Evolutionary conservation across 2,797 vertebrate genomes (phyloP), one percentile per base, ranked within the genome.

Genomic region (Chelonia mydas): DNA sequence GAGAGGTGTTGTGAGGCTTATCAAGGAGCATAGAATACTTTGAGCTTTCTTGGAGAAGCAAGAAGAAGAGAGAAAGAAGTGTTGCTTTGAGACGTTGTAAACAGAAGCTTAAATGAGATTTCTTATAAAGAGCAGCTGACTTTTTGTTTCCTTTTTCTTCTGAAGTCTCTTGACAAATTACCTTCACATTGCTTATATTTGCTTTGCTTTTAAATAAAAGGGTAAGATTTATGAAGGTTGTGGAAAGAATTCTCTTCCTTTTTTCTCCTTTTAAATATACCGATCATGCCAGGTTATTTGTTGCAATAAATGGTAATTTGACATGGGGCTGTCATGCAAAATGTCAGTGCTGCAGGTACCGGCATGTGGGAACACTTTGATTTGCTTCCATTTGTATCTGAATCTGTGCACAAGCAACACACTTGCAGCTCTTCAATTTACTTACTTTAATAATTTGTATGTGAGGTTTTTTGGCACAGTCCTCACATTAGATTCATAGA

Each of bases 31-130:
- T 74, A 47, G 37, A 31, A 81, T 83, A 84, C 31, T 93, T 83
- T 54, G 45, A 93, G 80, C 41, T 41, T 41, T 68, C 81, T 77
- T 4, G 6, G 83, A 89, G 31, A 82, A 92, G 61, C 81, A 94
- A 87, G 3, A 13, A 55, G 13, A 77, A 86, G 49, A 78, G 83
- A 77, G 59, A 12, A 68, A 68, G 80, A 68, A 72, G 23, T 51
- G 28, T 17, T 0, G 10, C 83, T 68, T 37, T 45, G 27, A 17
- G 47, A 85, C 2, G 23, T 61, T 7, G 16, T 19, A 84, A 87
- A 53, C 37, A 12, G 11, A 23, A 50, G 2, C 2, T 3, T 83
- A 53, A 54, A 54, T 57, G 61, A 80, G 23, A 11, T 4, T 2
- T 53, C 78, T 55, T 0, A 3, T 47, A 86, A 49, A 11, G 31